Conservation (phyloP, 2,888 invertebrate genomes). For the Cephus runcator region DNA sequence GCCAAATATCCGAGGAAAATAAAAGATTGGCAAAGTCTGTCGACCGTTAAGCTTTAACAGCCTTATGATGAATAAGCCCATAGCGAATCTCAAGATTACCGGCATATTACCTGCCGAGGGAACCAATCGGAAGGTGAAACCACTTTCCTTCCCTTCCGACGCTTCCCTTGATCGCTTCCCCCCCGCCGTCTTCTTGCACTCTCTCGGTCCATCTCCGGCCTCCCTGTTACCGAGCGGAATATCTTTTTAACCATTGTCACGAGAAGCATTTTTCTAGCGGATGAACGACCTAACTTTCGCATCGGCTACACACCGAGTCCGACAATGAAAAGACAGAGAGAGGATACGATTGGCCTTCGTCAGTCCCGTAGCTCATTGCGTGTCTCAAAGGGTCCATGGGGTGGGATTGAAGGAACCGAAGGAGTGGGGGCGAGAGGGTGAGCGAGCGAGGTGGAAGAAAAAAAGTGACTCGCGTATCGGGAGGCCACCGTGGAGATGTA, state of each 20-base stretch:
- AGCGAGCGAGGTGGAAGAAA: not conserved
- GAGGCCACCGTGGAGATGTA: slow-evolving; percentile 1
- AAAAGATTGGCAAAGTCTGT: slow-evolving; percentile 15
- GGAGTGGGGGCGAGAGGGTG: not conserved
- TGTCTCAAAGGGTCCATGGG: not conserved
- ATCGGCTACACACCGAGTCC: not conserved
- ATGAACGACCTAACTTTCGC: not conserved
- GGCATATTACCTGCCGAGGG: slow-evolving; percentile 13
- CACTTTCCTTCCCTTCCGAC: not conserved
- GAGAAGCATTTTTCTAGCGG: not conserved
- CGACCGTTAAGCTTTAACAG: slow-evolving; percentile 19
- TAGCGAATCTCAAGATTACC: slow-evolving; percentile 20
- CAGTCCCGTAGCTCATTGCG: not conserved
- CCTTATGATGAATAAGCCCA: slow-evolving; percentile 21
- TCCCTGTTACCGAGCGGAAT: not conserved
- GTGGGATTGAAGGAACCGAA: not conserved
- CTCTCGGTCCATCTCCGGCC: not conserved
- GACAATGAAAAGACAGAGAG: not conserved
- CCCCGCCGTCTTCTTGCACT: not conserved
- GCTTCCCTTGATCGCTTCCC: not conserved
- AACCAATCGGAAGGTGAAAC: slow-evolving; percentile 7
- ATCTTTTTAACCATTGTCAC: not conserved
- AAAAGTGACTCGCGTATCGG: not conserved
- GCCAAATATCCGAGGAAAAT: slow-evolving; percentile 17
- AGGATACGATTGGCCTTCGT: not conserved